These are phyloP conservation scores for Melanerpes formicivorus DNA, from an alignment of 2,113 vertebrate genomes.

Conservation along the genomic window DNA sequence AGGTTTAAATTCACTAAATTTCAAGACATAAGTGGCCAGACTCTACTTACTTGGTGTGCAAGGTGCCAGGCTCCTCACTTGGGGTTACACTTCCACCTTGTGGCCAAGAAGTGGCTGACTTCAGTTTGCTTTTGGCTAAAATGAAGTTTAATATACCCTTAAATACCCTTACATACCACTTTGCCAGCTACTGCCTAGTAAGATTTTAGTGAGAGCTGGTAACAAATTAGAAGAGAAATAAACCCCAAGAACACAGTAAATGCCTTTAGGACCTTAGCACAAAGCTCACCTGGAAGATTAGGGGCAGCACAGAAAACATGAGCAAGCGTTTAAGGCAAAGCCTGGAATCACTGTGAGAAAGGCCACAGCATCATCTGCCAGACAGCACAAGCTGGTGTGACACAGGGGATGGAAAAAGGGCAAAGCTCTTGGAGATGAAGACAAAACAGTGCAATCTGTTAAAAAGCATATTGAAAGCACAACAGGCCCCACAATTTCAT, in stretches of 20 bases:
- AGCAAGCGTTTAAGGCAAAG: neutral
- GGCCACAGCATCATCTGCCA: accelerated
- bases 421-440: neutral
- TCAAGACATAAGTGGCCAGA: neutral
- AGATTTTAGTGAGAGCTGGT: neutral
- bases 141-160: neutral
- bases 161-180: neutral
- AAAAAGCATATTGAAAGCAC: neutral
- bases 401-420: accelerated
- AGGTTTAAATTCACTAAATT: neutral
- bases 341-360: neutral
- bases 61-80: neutral
- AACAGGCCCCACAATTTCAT: neutral
- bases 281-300: neutral
- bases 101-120: neutral
- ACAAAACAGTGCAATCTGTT: neutral
- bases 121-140: accelerated
- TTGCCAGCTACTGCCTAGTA: neutral
- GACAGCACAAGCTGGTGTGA: neutral
- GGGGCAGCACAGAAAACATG: neutral
- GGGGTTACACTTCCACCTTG: constrained; percentile 23
- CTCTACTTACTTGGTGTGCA: neutral
- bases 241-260: neutral
- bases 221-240: neutral
- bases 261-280: neutral